phyloP scores from a whole-genome alignment of 1,140 invertebrate species.

The Habropoda laboriosa region DNA sequence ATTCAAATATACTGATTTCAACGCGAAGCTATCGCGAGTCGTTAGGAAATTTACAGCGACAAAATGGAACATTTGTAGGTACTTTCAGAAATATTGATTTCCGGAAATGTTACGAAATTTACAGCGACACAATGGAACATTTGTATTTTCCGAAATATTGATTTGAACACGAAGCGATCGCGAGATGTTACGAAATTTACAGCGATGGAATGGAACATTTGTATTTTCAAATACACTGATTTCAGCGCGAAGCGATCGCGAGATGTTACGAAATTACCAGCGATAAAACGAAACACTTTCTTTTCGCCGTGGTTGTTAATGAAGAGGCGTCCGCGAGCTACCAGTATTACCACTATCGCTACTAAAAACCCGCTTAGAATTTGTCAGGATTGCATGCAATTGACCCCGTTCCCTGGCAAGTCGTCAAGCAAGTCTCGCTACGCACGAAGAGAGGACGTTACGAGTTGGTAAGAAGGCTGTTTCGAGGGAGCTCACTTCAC shows the following conservation, averaged over 20 bases:
- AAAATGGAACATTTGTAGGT: too few species aligned
- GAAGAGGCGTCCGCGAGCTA: slow-evolving; percentile 11
- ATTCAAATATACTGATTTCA: too few species aligned
- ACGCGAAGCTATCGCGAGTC: too few species aligned
- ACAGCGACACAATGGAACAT: too few species aligned
- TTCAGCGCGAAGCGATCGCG: not conserved
- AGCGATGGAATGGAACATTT: slow-evolving; percentile 16
- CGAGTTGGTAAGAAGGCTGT: slow-evolving; percentile 26
- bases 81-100: too few species aligned
- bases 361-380: slow-evolving; percentile 56
- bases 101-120: too few species aligned
- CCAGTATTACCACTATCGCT: slow-evolving; percentile 54
- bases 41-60: too few species aligned
- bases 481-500: slow-evolving; percentile 10
- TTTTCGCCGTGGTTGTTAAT: slow-evolving; percentile 44
- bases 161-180: not conserved
- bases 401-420: slow-evolving; percentile 64
- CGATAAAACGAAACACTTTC: slow-evolving; percentile 24
- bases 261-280: slow-evolving; percentile 42
- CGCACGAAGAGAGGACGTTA: slow-evolving; percentile 48
- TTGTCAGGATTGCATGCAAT: slow-evolving; percentile 63
- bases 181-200: too few species aligned
- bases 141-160: too few species aligned
- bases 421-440: slow-evolving; percentile 58
- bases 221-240: too few species aligned